Percentiles rank a stretch among this genome's conserved stretches.
Conservation (phyloP, 2,888 invertebrate genomes). For the Agapetus fuscipes region DNA sequence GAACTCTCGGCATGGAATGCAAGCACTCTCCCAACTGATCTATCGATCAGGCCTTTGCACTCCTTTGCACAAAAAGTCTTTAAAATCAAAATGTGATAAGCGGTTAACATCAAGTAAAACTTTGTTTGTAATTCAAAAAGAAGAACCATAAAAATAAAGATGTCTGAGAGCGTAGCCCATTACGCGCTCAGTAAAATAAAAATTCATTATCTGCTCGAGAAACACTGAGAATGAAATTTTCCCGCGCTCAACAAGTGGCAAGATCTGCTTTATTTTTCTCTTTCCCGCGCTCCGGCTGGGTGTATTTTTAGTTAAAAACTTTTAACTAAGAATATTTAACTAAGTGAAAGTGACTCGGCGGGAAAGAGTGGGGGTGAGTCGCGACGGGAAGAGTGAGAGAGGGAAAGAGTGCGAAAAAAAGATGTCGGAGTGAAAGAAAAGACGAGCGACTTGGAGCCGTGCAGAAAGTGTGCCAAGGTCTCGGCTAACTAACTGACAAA, state of each 20-base stretch:
- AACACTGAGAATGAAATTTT: conserved; percentile 11
- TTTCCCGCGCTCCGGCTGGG: conserved; percentile 3
- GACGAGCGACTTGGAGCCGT: conserved; percentile 11
- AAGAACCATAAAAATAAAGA: no score
- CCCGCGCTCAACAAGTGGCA: background rate
- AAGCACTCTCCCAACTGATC: no score
- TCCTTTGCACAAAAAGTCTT: no score
- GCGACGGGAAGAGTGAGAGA: conserved; percentile 5
- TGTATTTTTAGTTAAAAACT: conserved; percentile 22
- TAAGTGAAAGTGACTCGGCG: conserved; percentile 19
- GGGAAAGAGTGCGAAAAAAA: no score
- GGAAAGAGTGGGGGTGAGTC: conserved; percentile 5
- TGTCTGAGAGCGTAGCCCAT: background rate
- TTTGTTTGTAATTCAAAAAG: no score
- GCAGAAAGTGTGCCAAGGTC: conserved; percentile 20
- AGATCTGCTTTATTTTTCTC: background rate
- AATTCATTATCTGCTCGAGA: conserved; percentile 20
- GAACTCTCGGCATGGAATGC: no score
- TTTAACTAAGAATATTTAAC: conserved; percentile 23
- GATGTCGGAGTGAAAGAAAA: conserved; percentile 18
- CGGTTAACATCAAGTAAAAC: no score
- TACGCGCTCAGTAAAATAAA: conserved; percentile 15
- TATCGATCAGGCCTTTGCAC: no score
- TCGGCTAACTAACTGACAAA: conserved; percentile 19
- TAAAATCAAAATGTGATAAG: no score